Conservation (phyloP, 2,113 vertebrate genomes). For the Syngnathoides biaculeatus region DNA sequence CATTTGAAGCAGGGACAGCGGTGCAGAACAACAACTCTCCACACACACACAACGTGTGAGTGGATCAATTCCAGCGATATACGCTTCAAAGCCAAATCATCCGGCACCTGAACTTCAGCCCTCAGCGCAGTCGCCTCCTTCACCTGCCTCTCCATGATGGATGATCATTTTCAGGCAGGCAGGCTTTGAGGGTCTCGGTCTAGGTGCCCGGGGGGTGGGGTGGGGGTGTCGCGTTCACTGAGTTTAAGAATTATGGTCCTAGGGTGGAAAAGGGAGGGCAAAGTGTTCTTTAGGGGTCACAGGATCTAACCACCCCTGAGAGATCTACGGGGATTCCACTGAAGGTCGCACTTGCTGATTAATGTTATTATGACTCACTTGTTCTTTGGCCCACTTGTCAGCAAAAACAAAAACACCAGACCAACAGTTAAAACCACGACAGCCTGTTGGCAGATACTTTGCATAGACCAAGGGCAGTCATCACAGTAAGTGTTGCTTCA, state of each 20-base stretch:
- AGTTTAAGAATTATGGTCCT: conserved; percentile 65
- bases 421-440: conserved; percentile 11
- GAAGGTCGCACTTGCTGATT: conserved; percentile 54
- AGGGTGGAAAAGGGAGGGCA: conserved; percentile 47
- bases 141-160: conserved; percentile 58
- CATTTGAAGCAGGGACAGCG: conserved; percentile 38
- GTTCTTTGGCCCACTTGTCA: conserved; percentile 42
- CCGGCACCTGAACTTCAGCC: conserved; percentile 58
- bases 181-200: conserved; percentile 42
- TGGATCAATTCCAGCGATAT: conserved; percentile 63
- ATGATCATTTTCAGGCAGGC: conserved; percentile 63
- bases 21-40: conserved; percentile 46
- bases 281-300: conserved; percentile 69
- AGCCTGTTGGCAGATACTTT: background rate
- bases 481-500: conserved; percentile 11
- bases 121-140: conserved; percentile 52
- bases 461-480: no score
- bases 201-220: conserved; percentile 13
- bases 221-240: conserved; percentile 43
- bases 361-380: conserved; percentile 66
- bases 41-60: conserved; percentile 45
- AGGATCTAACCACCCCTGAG: conserved; percentile 52
- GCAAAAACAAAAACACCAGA: conserved; percentile 27
- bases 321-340: conserved; percentile 55
- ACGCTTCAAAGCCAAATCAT: conserved; percentile 57